A percentile compares a stretch with the other conserved stretches of the same genome.
These are phyloP conservation scores for Procambarus clarkii DNA, from an alignment of 1,140 invertebrate genomes.

Conservation along the genomic window DNA sequence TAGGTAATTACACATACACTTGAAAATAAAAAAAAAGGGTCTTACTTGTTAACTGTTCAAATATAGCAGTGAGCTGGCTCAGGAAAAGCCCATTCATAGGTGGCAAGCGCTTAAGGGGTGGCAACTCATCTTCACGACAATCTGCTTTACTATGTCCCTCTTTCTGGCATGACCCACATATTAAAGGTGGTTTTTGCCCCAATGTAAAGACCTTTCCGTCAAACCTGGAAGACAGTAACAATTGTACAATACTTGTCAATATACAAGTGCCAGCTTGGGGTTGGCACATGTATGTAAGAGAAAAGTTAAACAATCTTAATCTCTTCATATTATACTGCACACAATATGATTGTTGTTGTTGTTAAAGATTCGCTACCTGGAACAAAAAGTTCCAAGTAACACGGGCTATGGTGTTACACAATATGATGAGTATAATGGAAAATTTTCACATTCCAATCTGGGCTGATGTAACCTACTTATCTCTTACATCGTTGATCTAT, in stretches of 20 bases:
- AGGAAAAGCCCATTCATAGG: conserved; percentile 73
- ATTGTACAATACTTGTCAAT: background rate
- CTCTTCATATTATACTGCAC: background rate
- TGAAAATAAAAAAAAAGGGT: too few relatives aligned
- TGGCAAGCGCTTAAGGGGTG: conserved; percentile 75
- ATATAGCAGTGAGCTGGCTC: conserved; percentile 72
- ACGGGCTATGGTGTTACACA: too few relatives aligned
- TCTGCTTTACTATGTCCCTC: conserved; percentile 78
- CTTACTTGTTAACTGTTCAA: conserved; percentile 59
- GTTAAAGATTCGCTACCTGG: too few relatives aligned
- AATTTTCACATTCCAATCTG: too few relatives aligned
- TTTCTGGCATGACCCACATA: conserved; percentile 78
- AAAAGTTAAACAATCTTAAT: background rate
- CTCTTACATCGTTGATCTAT: too few relatives aligned
- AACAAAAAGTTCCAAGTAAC: too few relatives aligned
- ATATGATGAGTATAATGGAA: too few relatives aligned
- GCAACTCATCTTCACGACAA: conserved; percentile 79
- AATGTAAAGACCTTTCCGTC: conserved; percentile 56
- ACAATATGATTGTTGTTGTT: too few relatives aligned
- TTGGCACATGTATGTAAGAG: background rate
- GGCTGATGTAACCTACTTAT: too few relatives aligned
- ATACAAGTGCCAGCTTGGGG: background rate
- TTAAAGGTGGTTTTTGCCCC: conserved; percentile 76
- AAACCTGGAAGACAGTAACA: conserved; percentile 34
- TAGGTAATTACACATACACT: too few relatives aligned